Conservation (phyloP, 2,797 vertebrate species). For the Gobionotothen gibberifrons region DNA sequence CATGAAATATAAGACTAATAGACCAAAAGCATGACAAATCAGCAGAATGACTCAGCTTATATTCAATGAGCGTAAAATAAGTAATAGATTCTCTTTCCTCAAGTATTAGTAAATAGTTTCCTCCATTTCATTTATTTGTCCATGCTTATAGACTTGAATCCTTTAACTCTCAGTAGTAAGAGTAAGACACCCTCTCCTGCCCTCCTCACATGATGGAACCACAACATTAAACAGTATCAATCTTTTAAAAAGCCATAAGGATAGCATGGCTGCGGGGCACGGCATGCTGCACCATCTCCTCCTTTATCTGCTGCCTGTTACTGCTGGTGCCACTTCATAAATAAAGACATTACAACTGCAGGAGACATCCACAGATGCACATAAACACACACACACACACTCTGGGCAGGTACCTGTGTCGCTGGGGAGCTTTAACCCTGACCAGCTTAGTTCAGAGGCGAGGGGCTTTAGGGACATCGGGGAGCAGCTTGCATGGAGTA, state of each 20-base stretch:
- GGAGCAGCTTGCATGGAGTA: conserved; percentile 69
- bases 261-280: conserved; percentile 56
- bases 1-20: neutral
- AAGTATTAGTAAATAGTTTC: neutral
- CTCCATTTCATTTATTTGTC: neutral
- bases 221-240: conserved; percentile 46
- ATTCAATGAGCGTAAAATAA: conserved; percentile 9
- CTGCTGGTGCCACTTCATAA: conserved; percentile 75
- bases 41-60: neutral
- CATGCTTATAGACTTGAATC: neutral
- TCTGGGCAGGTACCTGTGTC: conserved; percentile 69
- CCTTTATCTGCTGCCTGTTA: conserved; percentile 74
- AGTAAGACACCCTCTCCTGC: conserved; percentile 3
- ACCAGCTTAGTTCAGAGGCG: conserved; percentile 74
- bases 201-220: conserved; percentile 23
- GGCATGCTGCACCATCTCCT: conserved; percentile 43
- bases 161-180: neutral
- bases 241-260: conserved; percentile 55
- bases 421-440: conserved; percentile 77
- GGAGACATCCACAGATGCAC: conserved; percentile 39
- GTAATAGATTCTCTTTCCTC: conserved; percentile 1
- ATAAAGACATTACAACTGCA: conserved; percentile 72
- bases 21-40: neutral
- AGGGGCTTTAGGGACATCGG: conserved; percentile 74
- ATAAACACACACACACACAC: conserved; percentile 61